Base-by-base conservation (phyloP, 2,888 invertebrate genomes). In the Mallateleia sp. region DNA sequence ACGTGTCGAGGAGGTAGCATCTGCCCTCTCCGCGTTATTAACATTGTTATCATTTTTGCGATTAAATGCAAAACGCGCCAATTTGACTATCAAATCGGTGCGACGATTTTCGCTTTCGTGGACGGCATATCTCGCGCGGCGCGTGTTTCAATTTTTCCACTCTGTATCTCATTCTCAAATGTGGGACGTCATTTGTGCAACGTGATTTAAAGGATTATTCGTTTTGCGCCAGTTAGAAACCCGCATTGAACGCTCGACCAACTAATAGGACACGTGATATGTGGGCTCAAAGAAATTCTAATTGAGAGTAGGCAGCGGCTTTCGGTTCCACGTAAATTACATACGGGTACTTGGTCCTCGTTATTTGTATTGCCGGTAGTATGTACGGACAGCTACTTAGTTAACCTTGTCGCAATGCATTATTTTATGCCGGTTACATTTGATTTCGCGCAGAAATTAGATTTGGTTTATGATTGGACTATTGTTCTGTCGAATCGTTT, bases 241-340 rank as follows among this genome's bases (percentile, higher is more conserved):
- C 89, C 86, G 89, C 86, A 84, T 86, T 72, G 89, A 85, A 74
- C 67, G 82, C 85, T 84, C 81, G 87, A 85, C 87, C 81, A 85
- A 79, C 89, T 90, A 88, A 87, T 88, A 84, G 88, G 83, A 72
- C 81, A 66, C 81, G 81, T 85, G 85, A 82, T 84, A 92, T 91
- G 91, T 89, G 92, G 92, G 93, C 89, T 92, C 91, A 92, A 94
- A 94, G 93, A 94, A 94, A 94, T 93, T 93, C 90, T 93, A 93
- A 94, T 94, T 92, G 91, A 92, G 91, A 88, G 92, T 90, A 85
- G 84, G 79, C 88, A 84, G 88, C 79, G 75, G 88, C 86, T 81
- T 86, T 81, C 64, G 81, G 77, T 84, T 86, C 54, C 77, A 85
- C 75, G 78, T 87, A 87, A 87, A 87, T 88, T 84, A 85, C 84